These are phyloP conservation scores for Centropus unirufus DNA, from an alignment of 2,113 vertebrate species.

Conservation along the genomic window DNA sequence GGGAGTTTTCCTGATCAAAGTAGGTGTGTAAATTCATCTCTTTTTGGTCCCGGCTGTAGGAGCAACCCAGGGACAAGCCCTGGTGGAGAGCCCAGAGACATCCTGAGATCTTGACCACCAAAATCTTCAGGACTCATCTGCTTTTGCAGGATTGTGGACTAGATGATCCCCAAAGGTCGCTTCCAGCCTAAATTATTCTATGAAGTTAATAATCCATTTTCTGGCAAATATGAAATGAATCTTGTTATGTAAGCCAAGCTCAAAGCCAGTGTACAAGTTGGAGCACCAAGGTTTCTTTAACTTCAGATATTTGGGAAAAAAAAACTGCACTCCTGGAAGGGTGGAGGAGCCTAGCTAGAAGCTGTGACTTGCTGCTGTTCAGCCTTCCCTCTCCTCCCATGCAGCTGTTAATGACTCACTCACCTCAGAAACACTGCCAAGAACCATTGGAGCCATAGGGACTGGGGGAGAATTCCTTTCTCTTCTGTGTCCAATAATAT, in stretches of 20 bases:
- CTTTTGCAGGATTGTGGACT: not conserved
- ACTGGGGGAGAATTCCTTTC: slow-evolving; percentile 30
- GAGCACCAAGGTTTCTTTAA: not conserved
- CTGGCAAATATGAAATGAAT: not conserved
- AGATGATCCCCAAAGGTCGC: not conserved
- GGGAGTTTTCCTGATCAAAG: not conserved
- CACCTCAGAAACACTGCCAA: slow-evolving; percentile 50
- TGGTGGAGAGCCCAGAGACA: not conserved
- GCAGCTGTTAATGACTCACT: slow-evolving; percentile 63
- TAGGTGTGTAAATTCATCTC: not conserved
- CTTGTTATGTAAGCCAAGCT: not conserved
- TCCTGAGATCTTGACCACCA: not conserved
- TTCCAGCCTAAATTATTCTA: not conserved
- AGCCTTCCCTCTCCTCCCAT: not conserved
- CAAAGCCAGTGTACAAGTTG: not conserved
- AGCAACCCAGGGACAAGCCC: not conserved
- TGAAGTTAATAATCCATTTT: not conserved
- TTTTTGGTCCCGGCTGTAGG: not conserved
- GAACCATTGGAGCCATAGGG: not conserved
- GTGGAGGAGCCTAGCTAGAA: not conserved
- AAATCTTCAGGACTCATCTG: not conserved
- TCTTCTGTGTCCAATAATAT: not conserved
- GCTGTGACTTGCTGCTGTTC: not conserved
- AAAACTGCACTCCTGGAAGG: not conserved
- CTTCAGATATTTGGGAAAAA: not conserved